Conservation (phyloP, 2,888 invertebrate genomes). For the Synanthedon andrenaeformis region DNA sequence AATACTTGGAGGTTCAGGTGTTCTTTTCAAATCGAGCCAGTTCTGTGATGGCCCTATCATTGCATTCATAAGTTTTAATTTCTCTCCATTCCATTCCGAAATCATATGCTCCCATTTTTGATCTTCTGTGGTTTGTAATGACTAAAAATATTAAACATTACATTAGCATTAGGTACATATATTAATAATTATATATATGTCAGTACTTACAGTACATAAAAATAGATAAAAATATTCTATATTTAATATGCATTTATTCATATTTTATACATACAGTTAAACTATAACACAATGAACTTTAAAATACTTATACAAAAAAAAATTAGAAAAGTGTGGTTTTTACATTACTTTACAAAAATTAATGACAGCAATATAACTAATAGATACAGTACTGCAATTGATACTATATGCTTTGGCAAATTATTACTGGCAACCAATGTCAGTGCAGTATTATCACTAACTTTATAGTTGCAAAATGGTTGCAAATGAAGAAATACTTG, state of each 20-base stretch:
- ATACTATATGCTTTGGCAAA: no score
- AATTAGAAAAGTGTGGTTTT: no score
- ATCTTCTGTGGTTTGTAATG: conserved; percentile 73
- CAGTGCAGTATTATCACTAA: no score
- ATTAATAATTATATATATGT: not conserved
- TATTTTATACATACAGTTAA: no score
- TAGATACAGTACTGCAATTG: no score
- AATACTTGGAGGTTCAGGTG: conserved; percentile 72
- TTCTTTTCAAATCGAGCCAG: conserved; percentile 79
- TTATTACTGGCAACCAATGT: no score
- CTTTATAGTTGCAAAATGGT: no score
- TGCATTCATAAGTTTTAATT: conserved; percentile 88
- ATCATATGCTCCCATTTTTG: conserved; percentile 84
- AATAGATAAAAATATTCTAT: not conserved
- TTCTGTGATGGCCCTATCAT: conserved; percentile 89
- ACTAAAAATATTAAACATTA: conserved; percentile 43
- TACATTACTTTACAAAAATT: no score
- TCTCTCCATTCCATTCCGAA: conserved; percentile 92
- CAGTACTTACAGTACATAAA: not conserved
- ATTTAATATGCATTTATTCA: not conserved
- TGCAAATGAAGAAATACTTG: no score
- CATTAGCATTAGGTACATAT: not conserved
- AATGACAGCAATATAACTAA: no score
- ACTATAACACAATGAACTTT: no score
- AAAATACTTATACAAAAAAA: no score